Evolutionary conservation across 2,113 vertebrate genomes (phyloP).

Genomic region (Terrapene triunguis): DNA sequence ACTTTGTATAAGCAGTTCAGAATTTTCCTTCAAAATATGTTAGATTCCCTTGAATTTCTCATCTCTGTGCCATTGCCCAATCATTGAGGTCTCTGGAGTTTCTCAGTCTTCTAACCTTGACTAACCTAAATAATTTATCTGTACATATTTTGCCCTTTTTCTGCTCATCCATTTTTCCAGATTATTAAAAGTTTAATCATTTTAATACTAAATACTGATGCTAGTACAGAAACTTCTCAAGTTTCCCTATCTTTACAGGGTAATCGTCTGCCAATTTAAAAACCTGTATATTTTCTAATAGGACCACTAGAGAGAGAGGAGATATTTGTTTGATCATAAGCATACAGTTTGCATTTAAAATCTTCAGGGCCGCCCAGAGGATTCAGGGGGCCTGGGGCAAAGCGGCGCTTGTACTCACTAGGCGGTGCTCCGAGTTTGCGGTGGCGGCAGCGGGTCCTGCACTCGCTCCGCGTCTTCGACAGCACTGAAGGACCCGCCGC

Average conservation of each 20-base stretch:
- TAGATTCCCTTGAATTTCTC: neutral
- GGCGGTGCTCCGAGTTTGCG: too few species aligned
- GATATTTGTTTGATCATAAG: neutral
- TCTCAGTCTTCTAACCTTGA: neutral
- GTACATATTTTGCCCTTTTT: neutral
- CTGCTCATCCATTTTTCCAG: neutral
- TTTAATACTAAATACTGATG: neutral
- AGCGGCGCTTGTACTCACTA: too few species aligned
- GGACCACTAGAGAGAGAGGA: neutral
- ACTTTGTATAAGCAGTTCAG: neutral
- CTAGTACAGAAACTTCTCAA: neutral
- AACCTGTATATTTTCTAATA: neutral
- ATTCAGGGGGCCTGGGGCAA: too few species aligned
- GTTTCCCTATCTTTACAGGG: neutral
- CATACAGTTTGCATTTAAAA: fast-evolving
- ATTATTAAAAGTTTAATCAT: neutral
- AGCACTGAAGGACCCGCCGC: too few species aligned
- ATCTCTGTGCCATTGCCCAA: neutral
- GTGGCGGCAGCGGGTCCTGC: too few species aligned
- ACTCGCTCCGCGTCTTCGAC: too few species aligned
- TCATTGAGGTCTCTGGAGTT: neutral
- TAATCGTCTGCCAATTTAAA: neutral
- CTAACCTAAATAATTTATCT: neutral
- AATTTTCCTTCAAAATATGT: neutral
- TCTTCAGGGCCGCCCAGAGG: neutral